Conservation (phyloP, 1,140 invertebrate genomes). For the Aleiodes sp. region DNA sequence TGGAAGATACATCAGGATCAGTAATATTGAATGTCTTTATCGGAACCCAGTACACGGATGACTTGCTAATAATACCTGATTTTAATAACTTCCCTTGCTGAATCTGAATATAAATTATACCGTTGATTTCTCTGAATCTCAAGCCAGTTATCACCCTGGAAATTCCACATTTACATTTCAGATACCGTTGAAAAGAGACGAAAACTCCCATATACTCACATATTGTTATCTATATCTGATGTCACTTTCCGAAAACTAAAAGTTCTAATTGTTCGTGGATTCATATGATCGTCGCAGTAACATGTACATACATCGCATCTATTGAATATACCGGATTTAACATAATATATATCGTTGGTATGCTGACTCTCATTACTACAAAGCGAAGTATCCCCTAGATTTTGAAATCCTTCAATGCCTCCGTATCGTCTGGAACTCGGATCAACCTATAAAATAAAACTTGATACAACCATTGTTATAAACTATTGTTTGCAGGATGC, state of each 20-base stretch:
- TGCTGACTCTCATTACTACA: not conserved
- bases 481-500: too few species aligned
- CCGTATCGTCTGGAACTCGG: not conserved
- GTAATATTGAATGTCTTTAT: not conserved
- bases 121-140: not conserved
- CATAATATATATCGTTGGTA: not conserved
- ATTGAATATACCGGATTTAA: not conserved
- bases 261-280: not conserved
- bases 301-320: slow-evolving; percentile 1
- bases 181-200: too few species aligned
- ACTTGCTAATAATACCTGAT: not conserved
- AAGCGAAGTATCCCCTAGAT: not conserved
- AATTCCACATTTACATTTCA: not conserved
- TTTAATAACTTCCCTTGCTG: not conserved
- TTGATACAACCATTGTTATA: too few species aligned
- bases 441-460: not conserved
- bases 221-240: not conserved
- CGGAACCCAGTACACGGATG: not conserved
- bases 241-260: not conserved
- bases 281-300: not conserved
- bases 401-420: not conserved
- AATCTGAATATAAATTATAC: not conserved
- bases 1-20: not conserved
- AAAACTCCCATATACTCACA: not conserved
- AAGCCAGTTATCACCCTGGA: not conserved